These are phyloP conservation scores for Montipora cactus DNA, from an alignment of 64 coral and sea anemone genomes.

Conservation along the genomic window DNA sequence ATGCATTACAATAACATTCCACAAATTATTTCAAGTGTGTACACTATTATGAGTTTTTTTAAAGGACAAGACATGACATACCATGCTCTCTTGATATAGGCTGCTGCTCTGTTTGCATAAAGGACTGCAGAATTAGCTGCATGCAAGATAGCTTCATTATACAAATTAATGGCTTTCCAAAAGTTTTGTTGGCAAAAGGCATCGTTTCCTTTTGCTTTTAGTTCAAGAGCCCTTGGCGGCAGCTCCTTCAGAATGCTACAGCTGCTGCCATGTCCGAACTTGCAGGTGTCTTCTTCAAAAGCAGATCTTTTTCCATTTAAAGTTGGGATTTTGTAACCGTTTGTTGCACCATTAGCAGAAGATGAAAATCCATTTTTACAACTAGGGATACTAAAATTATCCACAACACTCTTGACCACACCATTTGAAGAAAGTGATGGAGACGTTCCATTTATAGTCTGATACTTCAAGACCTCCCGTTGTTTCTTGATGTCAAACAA, in stretches of 20 bases:
- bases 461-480: conserved; percentile 61
- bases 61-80: conserved; percentile 23
- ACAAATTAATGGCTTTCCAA: conserved; percentile 94
- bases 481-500: conserved; percentile 88
- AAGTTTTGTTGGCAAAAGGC: conserved; percentile 96
- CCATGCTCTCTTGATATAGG: conserved; percentile 94
- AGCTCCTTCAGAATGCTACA: conserved; percentile 27
- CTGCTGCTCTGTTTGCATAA: conserved; percentile 97
- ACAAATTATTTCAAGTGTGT: too few relatives aligned
- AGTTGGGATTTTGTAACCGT: conserved; percentile 79
- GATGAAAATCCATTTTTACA: conserved; percentile 67
- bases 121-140: conserved; percentile 90
- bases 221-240: conserved; percentile 78
- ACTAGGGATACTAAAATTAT: conserved; percentile 45
- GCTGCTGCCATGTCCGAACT: not conserved
- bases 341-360: conserved; percentile 63
- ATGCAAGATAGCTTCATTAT: conserved; percentile 90
- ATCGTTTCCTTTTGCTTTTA: conserved; percentile 90
- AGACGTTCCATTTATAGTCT: conserved; percentile 41
- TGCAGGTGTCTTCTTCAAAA: not conserved
- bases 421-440: conserved; percentile 64
- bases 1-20: too few relatives aligned
- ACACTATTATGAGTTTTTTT: too few relatives aligned
- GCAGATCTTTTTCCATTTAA: conserved; percentile 82
- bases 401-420: conserved; percentile 70